Evolutionary conservation across 2,797 vertebrate genomes (phyloP).

Genomic region (Tragopan temminckii): DNA sequence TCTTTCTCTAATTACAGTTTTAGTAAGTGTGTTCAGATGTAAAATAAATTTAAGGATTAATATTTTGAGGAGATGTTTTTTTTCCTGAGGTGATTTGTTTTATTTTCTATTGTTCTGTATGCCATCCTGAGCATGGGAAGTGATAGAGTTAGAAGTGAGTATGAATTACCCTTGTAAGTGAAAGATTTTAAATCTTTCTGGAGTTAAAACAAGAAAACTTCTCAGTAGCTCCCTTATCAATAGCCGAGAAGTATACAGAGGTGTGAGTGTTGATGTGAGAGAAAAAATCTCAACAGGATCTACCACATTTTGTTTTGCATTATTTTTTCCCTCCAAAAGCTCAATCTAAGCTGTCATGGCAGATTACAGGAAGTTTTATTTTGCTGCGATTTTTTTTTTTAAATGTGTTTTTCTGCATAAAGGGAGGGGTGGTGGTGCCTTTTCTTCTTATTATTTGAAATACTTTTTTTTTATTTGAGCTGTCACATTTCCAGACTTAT

Average conservation of each 20-base stretch:
- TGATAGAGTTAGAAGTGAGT: conserved; percentile 16
- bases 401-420: neutral
- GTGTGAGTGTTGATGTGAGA: neutral
- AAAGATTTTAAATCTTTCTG: conserved; percentile 3
- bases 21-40: neutral
- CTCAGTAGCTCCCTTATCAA: neutral
- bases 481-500: conserved; percentile 21
- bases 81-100: neutral
- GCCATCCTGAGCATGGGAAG: neutral
- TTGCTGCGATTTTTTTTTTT: neutral
- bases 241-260: neutral
- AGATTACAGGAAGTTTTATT: conserved; percentile 38
- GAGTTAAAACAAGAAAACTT: conserved; percentile 1
- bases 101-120: neutral
- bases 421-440: neutral
- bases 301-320: neutral
- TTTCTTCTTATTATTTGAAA: conserved; percentile 34
- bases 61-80: neutral
- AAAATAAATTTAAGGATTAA: conserved; percentile 56
- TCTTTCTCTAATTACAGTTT: conserved; percentile 17
- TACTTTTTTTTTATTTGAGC: conserved; percentile 30
- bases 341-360: neutral
- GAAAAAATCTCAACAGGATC: neutral
- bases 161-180: conserved; percentile 14
- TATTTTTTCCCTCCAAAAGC: neutral